Percentiles rank a stretch among this genome's conserved stretches.
Evolutionary conservation across 2,113 vertebrate species (phyloP).

Genomic region (Oenanthe melanoleuca): DNA sequence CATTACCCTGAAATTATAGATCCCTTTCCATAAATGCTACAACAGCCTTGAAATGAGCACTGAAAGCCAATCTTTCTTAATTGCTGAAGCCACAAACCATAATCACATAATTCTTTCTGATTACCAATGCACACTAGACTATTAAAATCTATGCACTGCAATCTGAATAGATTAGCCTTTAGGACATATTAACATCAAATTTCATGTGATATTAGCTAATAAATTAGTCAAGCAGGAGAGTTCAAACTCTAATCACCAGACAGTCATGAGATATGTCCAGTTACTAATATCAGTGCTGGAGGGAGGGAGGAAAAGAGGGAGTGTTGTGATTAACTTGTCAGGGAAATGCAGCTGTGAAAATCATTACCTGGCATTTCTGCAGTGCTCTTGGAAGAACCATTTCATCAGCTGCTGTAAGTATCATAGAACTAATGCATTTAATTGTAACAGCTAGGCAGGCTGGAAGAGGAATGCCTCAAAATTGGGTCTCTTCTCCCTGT

Average conservation of each 20-base stretch:
- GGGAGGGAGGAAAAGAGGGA: background rate
- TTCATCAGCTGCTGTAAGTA: background rate
- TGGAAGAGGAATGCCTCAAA: background rate
- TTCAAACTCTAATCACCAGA: slow-evolving; percentile 1
- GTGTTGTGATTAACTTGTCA: background rate
- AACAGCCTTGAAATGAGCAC: background rate
- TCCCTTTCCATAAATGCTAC: background rate
- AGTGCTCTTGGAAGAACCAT: background rate
- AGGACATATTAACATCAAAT: slow-evolving; percentile 21
- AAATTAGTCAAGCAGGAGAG: slow-evolving; percentile 17
- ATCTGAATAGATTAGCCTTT: slow-evolving; percentile 37
- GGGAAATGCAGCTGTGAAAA: background rate
- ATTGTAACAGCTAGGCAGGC: background rate
- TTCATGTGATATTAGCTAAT: slow-evolving; percentile 21
- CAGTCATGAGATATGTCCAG: background rate
- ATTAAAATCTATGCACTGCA: background rate
- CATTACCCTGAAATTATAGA: background rate
- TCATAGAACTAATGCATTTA: background rate
- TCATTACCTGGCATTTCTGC: background rate
- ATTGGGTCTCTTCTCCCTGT: background rate
- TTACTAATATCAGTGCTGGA: background rate
- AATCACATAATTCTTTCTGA: background rate
- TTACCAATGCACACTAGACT: background rate
- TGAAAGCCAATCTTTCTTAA: background rate
- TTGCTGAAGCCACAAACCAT: background rate